Conservation (phyloP, 2,113 vertebrate species). For the Orthonyx spaldingii region DNA sequence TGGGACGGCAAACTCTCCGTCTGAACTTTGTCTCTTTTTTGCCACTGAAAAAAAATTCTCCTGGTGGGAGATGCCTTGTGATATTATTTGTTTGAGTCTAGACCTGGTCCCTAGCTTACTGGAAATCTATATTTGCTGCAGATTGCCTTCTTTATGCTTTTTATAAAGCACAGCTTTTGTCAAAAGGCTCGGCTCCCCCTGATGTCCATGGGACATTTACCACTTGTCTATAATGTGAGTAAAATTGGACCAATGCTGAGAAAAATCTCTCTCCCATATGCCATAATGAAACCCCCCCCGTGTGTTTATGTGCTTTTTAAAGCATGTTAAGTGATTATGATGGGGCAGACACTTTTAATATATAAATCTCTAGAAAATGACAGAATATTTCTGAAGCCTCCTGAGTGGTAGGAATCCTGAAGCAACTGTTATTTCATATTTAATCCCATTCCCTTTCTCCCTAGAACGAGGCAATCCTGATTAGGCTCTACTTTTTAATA, state of each 20-base stretch:
- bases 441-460: conserved; percentile 35
- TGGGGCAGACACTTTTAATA: conserved; percentile 29
- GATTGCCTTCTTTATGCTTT: background rate
- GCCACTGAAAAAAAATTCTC: background rate
- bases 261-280: conserved; percentile 15
- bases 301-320: conserved; percentile 52
- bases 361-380: conserved; percentile 32
- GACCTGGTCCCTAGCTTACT: background rate
- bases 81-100: background rate
- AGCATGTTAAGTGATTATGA: conserved; percentile 28
- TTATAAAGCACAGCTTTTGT: background rate
- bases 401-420: conserved; percentile 20
- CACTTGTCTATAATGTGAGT: conserved; percentile 2
- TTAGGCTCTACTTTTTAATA: conserved; percentile 44
- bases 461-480: background rate
- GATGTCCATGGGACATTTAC: conserved; percentile 20
- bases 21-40: background rate
- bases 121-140: background rate
- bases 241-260: conserved; percentile 34
- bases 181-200: background rate
- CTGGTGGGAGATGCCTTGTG: background rate
- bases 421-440: conserved; percentile 20
- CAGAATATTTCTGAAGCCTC: conserved; percentile 14
- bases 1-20: background rate
- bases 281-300: background rate